phyloP scores from a whole-genome alignment of 2,113 vertebrate species.

The Microcebus tavaratra region DNA sequence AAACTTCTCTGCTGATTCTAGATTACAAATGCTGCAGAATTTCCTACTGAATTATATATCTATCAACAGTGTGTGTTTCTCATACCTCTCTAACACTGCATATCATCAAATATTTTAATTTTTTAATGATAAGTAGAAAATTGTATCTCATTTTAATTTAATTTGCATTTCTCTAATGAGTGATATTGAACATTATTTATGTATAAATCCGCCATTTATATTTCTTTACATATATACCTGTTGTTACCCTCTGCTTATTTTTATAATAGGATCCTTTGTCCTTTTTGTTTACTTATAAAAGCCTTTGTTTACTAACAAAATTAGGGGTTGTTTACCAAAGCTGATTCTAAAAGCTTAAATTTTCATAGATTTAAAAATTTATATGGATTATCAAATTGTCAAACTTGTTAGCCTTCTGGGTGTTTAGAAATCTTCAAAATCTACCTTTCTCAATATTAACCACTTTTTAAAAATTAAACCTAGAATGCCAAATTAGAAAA shows the following conservation, averaged over 20 bases:
- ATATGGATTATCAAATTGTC: conserved; percentile 75
- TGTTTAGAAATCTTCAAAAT: conserved; percentile 76
- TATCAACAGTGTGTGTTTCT: not conserved
- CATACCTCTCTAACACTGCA: not conserved
- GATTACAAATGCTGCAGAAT: conserved; percentile 66
- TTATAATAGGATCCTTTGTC: conserved; percentile 31
- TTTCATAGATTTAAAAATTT: conserved; percentile 67
- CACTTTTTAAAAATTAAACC: not conserved
- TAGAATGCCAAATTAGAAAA: not conserved
- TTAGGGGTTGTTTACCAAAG: conserved; percentile 54
- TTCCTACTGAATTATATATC: not conserved
- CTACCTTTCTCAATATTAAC: conserved; percentile 43
- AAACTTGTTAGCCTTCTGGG: conserved; percentile 65
- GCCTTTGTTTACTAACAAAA: conserved; percentile 62
- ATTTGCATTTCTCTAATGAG: not conserved
- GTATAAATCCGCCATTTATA: not conserved
- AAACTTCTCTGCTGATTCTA: conserved; percentile 74
- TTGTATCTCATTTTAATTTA: not conserved
- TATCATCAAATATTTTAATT: conserved; percentile 20
- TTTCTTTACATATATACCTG: not conserved
- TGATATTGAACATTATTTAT: not conserved
- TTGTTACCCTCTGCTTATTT: not conserved
- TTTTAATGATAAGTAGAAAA: not conserved
- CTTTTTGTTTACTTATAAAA: conserved; percentile 15
- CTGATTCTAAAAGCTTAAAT: conserved; percentile 64